These are phyloP conservation scores for Phrynosoma platyrhinos DNA, from an alignment of 2,113 vertebrate species.

Conservation along the genomic window DNA sequence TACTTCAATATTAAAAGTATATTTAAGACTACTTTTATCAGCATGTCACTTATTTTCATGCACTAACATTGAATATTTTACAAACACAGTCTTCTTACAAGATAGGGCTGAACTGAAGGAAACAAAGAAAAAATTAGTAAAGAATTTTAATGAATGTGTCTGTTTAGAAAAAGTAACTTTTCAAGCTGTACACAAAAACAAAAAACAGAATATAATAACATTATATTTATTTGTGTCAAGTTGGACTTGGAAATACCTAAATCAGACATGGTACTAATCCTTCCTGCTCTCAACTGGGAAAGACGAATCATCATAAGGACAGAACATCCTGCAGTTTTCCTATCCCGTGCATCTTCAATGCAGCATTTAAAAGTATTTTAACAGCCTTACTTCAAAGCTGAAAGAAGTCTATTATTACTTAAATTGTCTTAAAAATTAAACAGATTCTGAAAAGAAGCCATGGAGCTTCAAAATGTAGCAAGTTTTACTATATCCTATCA, in stretches of 20 bases:
- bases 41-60: background rate
- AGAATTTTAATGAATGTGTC: conserved; percentile 55
- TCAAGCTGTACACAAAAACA: conserved; percentile 40
- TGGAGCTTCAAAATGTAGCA: background rate
- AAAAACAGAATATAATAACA: conserved; percentile 24
- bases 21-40: background rate
- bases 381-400: conserved; percentile 54
- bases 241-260: conserved; percentile 43
- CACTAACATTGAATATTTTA: background rate
- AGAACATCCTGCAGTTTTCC: background rate
- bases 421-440: conserved; percentile 15
- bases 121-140: conserved; percentile 45
- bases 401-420: conserved; percentile 51
- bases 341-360: background rate
- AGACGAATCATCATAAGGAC: conserved; percentile 1
- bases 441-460: conserved; percentile 35
- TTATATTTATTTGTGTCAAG: conserved; percentile 23
- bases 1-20: conserved; percentile 2
- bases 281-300: conserved; percentile 12
- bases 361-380: conserved; percentile 42
- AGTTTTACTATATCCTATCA: background rate
- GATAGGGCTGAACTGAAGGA: background rate
- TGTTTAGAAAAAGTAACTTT: conserved; percentile 48
- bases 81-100: background rate
- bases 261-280: conserved; percentile 1